Evolutionary conservation across 1,140 invertebrate species (phyloP), one percentile per base, ranked within the genome.

Genomic region (Leptinotarsa texana): DNA sequence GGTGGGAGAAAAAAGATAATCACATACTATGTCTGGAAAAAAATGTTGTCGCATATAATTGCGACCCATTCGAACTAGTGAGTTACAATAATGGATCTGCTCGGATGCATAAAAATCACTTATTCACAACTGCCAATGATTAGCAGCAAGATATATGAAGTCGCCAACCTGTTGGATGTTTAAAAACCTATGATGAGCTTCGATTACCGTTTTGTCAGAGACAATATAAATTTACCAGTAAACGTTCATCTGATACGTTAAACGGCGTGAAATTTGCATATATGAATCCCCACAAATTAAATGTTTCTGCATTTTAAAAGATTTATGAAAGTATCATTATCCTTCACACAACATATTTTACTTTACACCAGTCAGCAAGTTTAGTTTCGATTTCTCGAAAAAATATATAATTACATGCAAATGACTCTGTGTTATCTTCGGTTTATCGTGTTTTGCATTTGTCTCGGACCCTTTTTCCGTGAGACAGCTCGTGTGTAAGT

Each of bases 281-380:
- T 18, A 49, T 69, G 22, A 21, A 15, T 18, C 42, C 68, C 48
- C 68, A 21, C 42, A 65, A 65, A 65, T 65, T 65, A 21, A 65
- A 65, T 49, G 18, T 69, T 42, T 51, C 42, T 51, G 33, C 48
- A 42, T 49, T 48, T 69, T 18, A 49, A 33, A 49, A 69, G 68
- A 69, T 69, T 69, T 69, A 69, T 69, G 33, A 21, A 69, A 69
- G 68, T 69, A 69, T 69, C 48, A 69, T 69, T 69, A 69, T 69
- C 68, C 11, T 69, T 22, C 22, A 21, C 68, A 69, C 13, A 42
- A 21, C 48, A 48, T 69, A 69, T 69, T 69, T 69, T 69, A 69
- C 48, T 48, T 47, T 49, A 69, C 48, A 49, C 33, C 48, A 22
- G 33, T 49, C 68, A 49, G 48, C 68, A 49, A 49, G 68, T 51